phyloP scores from a whole-genome alignment of 2,113 vertebrate species.

The Urocynchramus pylzowi region DNA sequence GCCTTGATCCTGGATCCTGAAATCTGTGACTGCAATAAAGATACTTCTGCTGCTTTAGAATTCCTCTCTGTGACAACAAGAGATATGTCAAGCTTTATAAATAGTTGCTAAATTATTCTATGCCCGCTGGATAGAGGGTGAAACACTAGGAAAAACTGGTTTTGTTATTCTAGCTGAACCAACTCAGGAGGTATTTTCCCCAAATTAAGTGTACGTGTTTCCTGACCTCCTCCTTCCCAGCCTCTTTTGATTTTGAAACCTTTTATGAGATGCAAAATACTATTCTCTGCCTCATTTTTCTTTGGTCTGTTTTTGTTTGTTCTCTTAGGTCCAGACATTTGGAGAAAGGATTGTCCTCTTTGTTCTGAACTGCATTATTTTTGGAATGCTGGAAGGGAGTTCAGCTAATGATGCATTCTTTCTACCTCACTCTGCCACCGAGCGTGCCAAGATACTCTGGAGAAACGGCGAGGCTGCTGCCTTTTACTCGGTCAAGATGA shows the following conservation, averaged over 20 bases:
- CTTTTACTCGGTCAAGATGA: conserved; percentile 88
- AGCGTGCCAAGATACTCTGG: conserved; percentile 89
- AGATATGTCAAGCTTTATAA: conserved; percentile 10
- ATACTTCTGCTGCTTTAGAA: background rate
- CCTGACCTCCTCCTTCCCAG: background rate
- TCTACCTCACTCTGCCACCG: conserved; percentile 76
- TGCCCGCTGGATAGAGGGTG: background rate
- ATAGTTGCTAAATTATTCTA: background rate
- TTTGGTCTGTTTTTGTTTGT: conserved; percentile 33
- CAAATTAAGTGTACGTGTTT: background rate
- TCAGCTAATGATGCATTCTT: conserved; percentile 78
- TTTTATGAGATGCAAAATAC: background rate
- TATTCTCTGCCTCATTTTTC: background rate
- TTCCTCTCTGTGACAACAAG: background rate
- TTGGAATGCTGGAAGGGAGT: conserved; percentile 77
- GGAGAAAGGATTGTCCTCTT: conserved; percentile 88
- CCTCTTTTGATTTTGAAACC: background rate
- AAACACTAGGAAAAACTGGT: background rate
- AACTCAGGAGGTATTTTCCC: background rate
- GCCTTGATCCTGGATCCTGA: background rate
- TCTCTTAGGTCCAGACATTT: conserved; percentile 82
- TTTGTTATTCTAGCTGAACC: conserved; percentile 1
- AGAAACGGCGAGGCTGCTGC: conserved; percentile 78
- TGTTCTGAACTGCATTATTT: conserved; percentile 86
- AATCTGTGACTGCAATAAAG: background rate